Percentiles rank a stretch among this genome's conserved stretches.
Conservation (phyloP, 2,113 vertebrate genomes). For the Fukomys damarensis region DNA sequence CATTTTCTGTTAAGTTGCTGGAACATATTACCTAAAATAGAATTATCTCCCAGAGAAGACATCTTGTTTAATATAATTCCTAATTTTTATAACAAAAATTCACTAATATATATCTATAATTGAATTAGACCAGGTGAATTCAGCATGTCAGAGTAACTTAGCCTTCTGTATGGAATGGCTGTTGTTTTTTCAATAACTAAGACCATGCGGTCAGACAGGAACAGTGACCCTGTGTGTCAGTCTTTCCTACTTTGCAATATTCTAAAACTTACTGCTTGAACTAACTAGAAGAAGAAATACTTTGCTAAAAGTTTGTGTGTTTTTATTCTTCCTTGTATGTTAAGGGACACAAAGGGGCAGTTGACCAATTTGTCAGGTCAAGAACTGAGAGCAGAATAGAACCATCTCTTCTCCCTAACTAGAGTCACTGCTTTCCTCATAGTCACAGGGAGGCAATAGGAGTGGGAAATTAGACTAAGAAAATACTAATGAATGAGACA, state of each 20-base stretch:
- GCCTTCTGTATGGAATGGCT: not conserved
- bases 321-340: not conserved
- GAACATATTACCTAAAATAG: not conserved
- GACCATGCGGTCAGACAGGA: not conserved
- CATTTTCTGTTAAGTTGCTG: constrained; percentile 23
- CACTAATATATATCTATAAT: not conserved
- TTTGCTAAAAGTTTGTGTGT: not conserved
- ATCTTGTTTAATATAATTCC: constrained; percentile 25
- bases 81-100: constrained; percentile 41
- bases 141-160: constrained; percentile 6
- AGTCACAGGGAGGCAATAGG: not conserved
- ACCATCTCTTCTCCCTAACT: not conserved
- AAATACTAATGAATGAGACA: not conserved
- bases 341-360: not conserved
- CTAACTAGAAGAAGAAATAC: not conserved
- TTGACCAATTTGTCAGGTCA: not conserved
- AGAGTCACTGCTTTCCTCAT: not conserved
- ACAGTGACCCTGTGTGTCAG: not conserved
- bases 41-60: not conserved
- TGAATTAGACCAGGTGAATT: constrained; percentile 8
- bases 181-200: not conserved
- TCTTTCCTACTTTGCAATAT: not conserved
- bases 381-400: not conserved
- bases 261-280: not conserved
- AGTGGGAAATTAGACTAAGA: not conserved